Evolutionary conservation across 2,888 invertebrate genomes (phyloP).

Genomic region (Ormyrus rosae): DNA sequence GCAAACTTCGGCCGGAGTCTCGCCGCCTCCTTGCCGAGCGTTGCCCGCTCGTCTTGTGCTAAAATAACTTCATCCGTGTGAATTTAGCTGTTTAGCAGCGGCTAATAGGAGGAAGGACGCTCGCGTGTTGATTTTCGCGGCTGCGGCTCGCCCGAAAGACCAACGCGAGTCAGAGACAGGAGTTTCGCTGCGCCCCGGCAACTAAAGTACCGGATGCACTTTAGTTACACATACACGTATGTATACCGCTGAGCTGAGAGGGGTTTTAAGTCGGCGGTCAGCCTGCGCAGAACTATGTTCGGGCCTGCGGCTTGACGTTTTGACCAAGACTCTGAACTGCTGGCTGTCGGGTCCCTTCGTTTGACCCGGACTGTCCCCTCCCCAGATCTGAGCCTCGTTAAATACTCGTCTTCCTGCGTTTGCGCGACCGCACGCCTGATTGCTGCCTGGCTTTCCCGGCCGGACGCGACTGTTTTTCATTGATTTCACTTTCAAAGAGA

Average conservation of each 20-base stretch:
- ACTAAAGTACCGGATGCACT: constrained; percentile 42
- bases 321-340: constrained; percentile 16
- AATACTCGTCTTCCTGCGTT: too few species aligned
- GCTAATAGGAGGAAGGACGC: neutral
- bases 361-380: neutral
- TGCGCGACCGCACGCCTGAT: neutral
- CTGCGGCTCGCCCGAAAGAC: constrained; percentile 18
- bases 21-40: neutral
- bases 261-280: constrained; percentile 10
- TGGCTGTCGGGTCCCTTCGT: neutral
- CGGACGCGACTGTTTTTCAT: neutral
- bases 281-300: constrained; percentile 39
- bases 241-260: neutral
- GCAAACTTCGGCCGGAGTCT: too few species aligned
- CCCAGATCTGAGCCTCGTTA: too few species aligned
- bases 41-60: neutral
- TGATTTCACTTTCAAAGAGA: neutral
- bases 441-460: neutral
- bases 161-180: neutral
- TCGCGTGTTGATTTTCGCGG: constrained; percentile 42
- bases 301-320: constrained; percentile 39
- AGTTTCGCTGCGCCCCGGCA: constrained; percentile 7
- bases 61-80: constrained; percentile 14
- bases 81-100: constrained; percentile 31
- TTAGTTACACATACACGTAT: constrained; percentile 32